Percentiles rank a stretch among this genome's conserved stretches.
Conservation (phyloP, 2,888 invertebrate genomes). For the Bombyx huttoni region DNA sequence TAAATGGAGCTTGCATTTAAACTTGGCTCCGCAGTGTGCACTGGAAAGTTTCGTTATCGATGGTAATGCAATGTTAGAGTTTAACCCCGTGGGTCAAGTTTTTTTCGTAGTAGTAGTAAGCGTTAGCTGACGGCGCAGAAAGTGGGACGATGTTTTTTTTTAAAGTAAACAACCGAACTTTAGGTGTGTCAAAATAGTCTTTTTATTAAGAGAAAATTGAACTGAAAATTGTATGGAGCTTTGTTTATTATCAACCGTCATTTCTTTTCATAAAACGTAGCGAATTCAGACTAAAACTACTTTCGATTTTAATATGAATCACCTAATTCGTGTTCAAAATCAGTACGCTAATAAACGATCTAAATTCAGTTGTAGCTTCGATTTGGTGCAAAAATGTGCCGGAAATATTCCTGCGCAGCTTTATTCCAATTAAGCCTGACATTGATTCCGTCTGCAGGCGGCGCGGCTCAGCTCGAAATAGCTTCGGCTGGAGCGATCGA, state of each 20-base stretch:
- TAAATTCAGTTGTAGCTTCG: conserved; percentile 16
- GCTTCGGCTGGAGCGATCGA: conserved; percentile 29
- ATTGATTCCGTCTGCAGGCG: conserved; percentile 52
- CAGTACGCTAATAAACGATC: background rate
- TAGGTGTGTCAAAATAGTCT: too few relatives aligned
- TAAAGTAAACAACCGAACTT: background rate
- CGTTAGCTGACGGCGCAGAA: background rate
- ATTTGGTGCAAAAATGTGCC: conserved; percentile 38
- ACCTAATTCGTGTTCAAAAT: too few relatives aligned
- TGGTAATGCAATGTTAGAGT: background rate
- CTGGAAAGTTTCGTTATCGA: background rate
- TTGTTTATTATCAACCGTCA: too few relatives aligned
- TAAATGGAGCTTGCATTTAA: background rate
- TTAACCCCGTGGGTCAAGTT: background rate
- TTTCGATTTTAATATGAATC: too few relatives aligned
- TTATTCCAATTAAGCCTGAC: conserved; percentile 52
- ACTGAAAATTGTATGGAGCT: too few relatives aligned
- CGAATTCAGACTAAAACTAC: too few relatives aligned
- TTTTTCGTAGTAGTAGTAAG: background rate
- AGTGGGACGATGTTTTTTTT: background rate
- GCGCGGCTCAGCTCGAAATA: conserved; percentile 34
- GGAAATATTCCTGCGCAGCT: conserved; percentile 43
- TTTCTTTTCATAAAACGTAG: too few relatives aligned
- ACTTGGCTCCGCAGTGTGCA: background rate
- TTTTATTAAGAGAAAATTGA: too few relatives aligned